Conservation (phyloP, 2,888 invertebrate species). For the Icerya purchasi region DNA sequence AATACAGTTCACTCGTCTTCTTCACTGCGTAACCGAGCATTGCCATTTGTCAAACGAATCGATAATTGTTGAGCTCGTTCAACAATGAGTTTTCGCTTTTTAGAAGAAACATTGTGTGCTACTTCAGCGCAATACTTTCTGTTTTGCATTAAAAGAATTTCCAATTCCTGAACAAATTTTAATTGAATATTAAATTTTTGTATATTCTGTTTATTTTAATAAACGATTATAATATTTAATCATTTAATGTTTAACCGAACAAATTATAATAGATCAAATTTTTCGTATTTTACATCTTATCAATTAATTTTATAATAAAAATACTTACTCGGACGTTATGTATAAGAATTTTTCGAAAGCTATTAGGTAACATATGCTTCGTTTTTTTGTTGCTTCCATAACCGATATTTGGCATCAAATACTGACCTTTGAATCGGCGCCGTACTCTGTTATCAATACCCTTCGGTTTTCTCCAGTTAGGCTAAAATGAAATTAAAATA, state of each 20-base stretch:
- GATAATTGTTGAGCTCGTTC: slow-evolving; percentile 91
- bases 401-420: slow-evolving; percentile 97
- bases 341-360: slow-evolving; percentile 86
- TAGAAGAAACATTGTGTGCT: slow-evolving; percentile 91
- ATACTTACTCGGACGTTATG: slow-evolving; percentile 55
- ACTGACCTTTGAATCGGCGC: slow-evolving; percentile 97
- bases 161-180: slow-evolving; percentile 61
- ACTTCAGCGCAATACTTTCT: slow-evolving; percentile 94
- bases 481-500: slow-evolving; percentile 29
- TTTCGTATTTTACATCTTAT: background rate
- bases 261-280: slow-evolving; percentile 2
- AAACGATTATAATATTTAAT: too few relatives aligned
- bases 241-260: slow-evolving; percentile 1
- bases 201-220: too few relatives aligned
- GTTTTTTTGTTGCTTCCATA: slow-evolving; percentile 90
- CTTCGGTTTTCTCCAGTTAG: slow-evolving; percentile 98
- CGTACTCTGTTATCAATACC: slow-evolving; percentile 99
- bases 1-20: slow-evolving; percentile 36
- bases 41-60: slow-evolving; percentile 86
- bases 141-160: slow-evolving; percentile 98
- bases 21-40: slow-evolving; percentile 89
- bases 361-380: slow-evolving; percentile 90
- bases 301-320: background rate
- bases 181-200: too few relatives aligned
- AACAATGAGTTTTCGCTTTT: slow-evolving; percentile 87